Conservation (phyloP, 92 coral and sea anemone genomes). For the Epizoanthus ramosus region DNA sequence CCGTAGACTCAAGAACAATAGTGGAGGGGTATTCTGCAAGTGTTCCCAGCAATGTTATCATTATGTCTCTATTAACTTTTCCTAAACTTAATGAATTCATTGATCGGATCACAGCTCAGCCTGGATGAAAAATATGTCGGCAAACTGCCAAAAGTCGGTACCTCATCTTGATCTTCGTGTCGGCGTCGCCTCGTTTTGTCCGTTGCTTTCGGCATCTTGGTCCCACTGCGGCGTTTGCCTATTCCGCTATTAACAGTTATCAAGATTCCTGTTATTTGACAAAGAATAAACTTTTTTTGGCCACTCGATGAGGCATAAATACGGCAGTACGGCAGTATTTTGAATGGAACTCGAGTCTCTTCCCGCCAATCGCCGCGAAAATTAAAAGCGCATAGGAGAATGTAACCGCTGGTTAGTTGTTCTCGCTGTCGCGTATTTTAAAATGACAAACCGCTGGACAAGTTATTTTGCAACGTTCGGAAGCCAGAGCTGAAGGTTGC, state of each 20-base stretch:
- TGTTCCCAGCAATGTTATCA: no score
- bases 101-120: no score
- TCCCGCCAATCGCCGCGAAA: slow-evolving; percentile 23
- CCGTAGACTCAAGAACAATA: no score
- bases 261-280: not conserved
- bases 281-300: not conserved
- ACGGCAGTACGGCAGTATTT: not conserved
- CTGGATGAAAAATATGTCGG: not conserved
- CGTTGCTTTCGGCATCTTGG: slow-evolving; percentile 79
- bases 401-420: not conserved
- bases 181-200: slow-evolving; percentile 65
- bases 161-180: slow-evolving; percentile 57
- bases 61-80: not conserved
- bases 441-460: not conserved
- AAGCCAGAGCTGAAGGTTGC: not conserved
- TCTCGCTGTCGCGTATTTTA: not conserved
- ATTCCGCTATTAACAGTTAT: no score
- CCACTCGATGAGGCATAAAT: not conserved
- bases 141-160: not conserved
- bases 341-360: no score
- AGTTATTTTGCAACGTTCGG: not conserved
- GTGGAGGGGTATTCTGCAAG: no score
- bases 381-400: not conserved
- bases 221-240: not conserved
- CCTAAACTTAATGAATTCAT: not conserved